Conservation (phyloP, 2,113 vertebrate genomes). For the Microtus richardsoni region DNA sequence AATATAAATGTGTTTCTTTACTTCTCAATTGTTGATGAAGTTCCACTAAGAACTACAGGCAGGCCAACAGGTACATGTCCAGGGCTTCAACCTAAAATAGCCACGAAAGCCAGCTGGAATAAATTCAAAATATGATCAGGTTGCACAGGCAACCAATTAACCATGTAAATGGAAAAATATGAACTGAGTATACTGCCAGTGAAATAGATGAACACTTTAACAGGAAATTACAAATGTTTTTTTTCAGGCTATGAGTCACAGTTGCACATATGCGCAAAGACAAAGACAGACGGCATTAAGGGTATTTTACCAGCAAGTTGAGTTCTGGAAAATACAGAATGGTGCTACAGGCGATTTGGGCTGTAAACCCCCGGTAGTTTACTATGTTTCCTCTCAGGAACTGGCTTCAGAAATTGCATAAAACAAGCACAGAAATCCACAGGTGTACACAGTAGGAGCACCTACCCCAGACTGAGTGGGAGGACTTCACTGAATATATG, state of each 20-base stretch:
- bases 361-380: not conserved
- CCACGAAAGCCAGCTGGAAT: not conserved
- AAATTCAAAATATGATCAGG: conserved; percentile 45
- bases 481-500: not conserved
- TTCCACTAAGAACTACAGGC: not conserved
- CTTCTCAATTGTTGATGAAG: conserved; percentile 36
- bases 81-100: conserved; percentile 21
- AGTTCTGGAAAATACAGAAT: not conserved
- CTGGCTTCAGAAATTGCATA: not conserved
- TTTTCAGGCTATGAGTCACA: conserved; percentile 12
- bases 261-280: not conserved
- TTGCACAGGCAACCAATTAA: conserved; percentile 31
- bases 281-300: conserved; percentile 3
- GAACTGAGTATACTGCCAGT: not conserved
- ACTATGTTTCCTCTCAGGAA: conserved; percentile 5
- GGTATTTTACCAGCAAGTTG: not conserved
- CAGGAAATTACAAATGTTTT: conserved; percentile 10
- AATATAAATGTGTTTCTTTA: conserved; percentile 21
- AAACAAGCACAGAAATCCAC: not conserved
- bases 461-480: not conserved
- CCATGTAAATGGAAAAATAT: conserved; percentile 31
- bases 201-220: conserved; percentile 33
- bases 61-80: not conserved
- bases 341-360: not conserved
- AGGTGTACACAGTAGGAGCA: not conserved